These are phyloP conservation scores for Zygogramma bicolorata DNA, from an alignment of 2,888 invertebrate genomes.

Conservation along the genomic window DNA sequence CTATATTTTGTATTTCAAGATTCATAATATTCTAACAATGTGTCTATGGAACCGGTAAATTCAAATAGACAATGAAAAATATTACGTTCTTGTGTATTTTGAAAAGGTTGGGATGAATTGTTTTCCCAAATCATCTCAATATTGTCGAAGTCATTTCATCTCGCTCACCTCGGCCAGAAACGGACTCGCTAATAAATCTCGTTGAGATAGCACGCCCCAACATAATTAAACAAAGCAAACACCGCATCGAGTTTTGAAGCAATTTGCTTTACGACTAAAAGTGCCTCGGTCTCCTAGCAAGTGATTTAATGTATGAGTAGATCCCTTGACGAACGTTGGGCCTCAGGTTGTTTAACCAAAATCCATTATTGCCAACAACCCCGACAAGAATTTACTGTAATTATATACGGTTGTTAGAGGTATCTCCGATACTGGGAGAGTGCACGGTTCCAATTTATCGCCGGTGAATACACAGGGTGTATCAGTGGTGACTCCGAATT, in stretches of 20 bases:
- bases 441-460: neutral
- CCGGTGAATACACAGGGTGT: neutral
- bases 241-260: neutral
- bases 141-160: neutral
- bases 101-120: neutral
- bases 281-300: neutral
- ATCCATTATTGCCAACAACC: neutral
- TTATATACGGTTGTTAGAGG: neutral
- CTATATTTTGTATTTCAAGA: no score
- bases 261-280: neutral
- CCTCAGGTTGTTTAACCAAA: neutral
- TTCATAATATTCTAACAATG: no score
- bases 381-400: neutral
- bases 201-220: neutral
- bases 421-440: neutral
- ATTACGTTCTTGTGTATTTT: no score
- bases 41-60: no score
- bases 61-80: no score
- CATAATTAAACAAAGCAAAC: neutral
- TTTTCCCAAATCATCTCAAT: neutral
- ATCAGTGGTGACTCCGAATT: no score
- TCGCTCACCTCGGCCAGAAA: neutral
- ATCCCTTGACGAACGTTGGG: neutral
- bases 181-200: neutral
- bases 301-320: conserved; percentile 1